Evolutionary conservation across 2,888 invertebrate genomes (phyloP).

Genomic region (Euplagia quadripunctaria): DNA sequence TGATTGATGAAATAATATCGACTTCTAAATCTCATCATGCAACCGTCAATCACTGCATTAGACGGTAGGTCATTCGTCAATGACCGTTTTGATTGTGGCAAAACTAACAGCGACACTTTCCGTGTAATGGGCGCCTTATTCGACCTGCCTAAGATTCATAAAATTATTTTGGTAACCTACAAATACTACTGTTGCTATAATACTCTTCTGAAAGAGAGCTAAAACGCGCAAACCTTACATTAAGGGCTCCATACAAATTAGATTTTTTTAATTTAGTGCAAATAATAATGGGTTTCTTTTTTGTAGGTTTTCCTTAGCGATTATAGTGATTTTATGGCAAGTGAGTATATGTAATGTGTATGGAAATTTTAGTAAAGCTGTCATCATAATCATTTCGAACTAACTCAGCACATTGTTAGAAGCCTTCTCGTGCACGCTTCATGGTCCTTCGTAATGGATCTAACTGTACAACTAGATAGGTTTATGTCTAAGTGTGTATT

Average conservation of each 20-base stretch:
- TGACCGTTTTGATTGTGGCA: too few relatives aligned
- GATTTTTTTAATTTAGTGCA: not conserved
- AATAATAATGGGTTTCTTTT: not conserved
- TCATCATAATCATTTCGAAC: slow-evolving; percentile 51
- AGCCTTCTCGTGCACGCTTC: slow-evolving; percentile 44
- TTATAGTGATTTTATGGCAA: slow-evolving; percentile 16
- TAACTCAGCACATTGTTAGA: slow-evolving; percentile 45
- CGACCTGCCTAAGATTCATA: too few relatives aligned
- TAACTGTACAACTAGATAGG: slow-evolving; percentile 16
- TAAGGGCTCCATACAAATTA: not conserved
- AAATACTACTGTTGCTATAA: not conserved
- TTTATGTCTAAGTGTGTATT: slow-evolving; percentile 6
- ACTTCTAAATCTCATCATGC: too few relatives aligned
- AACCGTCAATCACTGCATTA: too few relatives aligned
- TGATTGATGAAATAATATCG: too few relatives aligned
- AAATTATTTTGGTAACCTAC: too few relatives aligned
- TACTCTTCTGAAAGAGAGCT: not conserved
- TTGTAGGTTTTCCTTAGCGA: not conserved
- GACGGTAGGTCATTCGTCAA: too few relatives aligned
- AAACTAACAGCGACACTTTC: too few relatives aligned
- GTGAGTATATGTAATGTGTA: slow-evolving; percentile 18
- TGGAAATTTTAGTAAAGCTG: slow-evolving; percentile 36
- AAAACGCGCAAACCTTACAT: slow-evolving; percentile 5
- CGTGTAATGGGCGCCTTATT: too few relatives aligned
- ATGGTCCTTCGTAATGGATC: slow-evolving; percentile 46